Evolutionary conservation across 2,888 invertebrate species (phyloP).

Genomic region (Octonoba sinensis): DNA sequence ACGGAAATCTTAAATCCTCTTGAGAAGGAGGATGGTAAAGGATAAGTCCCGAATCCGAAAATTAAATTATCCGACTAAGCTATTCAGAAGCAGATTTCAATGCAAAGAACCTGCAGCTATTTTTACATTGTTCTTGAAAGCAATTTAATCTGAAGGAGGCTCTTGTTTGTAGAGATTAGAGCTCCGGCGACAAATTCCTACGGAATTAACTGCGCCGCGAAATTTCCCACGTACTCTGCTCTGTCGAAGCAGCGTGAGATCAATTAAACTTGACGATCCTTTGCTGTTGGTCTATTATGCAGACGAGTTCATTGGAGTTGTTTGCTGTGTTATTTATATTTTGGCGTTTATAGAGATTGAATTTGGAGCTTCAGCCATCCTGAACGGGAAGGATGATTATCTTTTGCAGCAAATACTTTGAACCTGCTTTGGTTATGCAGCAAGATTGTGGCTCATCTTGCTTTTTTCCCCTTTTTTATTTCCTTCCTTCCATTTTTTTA

Average conservation of each 20-base stretch:
- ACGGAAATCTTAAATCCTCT: constrained; percentile 18
- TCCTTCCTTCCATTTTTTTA: no score
- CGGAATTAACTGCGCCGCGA: constrained; percentile 2
- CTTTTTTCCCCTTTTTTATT: no score
- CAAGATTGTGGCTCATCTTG: no score
- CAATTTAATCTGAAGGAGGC: constrained; percentile 32
- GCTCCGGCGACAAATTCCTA: not conserved
- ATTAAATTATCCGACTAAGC: constrained; percentile 45
- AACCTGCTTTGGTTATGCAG: no score
- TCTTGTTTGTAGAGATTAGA: constrained; percentile 49
- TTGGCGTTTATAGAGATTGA: no score
- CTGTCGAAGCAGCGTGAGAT: not conserved
- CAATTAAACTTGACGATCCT: constrained; percentile 26
- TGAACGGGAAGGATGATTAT: no score
- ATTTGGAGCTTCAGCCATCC: no score
- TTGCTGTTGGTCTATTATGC: no score
- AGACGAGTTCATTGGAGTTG: no score
- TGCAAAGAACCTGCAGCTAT: constrained; percentile 8
- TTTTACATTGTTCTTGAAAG: constrained; percentile 31
- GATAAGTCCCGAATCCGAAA: constrained; percentile 27
- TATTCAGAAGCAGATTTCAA: constrained; percentile 39
- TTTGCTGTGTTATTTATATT: no score
- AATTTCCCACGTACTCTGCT: not conserved
- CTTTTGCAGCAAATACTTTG: no score
- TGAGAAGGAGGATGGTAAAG: constrained; percentile 1